These are phyloP conservation scores for Bombycilla garrulus DNA, from an alignment of 2,113 vertebrate genomes.

Conservation along the genomic window DNA sequence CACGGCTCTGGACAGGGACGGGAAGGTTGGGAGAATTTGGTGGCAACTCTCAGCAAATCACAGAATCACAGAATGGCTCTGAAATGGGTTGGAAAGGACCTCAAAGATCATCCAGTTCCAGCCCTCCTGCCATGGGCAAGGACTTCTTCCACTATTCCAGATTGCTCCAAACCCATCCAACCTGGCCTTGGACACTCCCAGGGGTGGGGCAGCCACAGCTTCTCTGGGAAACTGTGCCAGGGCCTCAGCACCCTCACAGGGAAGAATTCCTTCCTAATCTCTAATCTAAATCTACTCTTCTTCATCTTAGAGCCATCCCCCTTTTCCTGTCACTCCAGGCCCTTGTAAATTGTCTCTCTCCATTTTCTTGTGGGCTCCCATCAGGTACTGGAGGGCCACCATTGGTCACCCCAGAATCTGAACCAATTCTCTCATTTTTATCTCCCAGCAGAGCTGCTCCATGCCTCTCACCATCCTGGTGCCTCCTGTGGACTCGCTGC, in stretches of 20 bases:
- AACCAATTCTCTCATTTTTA: neutral
- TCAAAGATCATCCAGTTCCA: neutral
- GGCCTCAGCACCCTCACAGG: rapidly evolving
- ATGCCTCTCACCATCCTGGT: neutral
- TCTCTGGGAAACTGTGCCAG: neutral
- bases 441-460: neutral
- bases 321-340: neutral
- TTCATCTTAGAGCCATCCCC: neutral
- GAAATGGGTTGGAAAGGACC: neutral
- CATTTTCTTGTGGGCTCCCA: neutral
- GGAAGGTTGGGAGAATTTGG: neutral
- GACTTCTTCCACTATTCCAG: neutral
- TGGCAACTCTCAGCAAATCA: neutral
- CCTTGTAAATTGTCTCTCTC: neutral
- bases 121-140: neutral
- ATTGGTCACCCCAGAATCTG: neutral
- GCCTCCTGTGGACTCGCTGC: neutral
- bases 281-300: neutral
- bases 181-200: neutral
- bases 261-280: neutral
- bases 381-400: neutral
- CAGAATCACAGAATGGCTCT: neutral
- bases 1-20: neutral
- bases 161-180: rapidly evolving
- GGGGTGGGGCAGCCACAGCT: neutral